Percentiles rank a stretch among this genome's conserved stretches.
These are phyloP conservation scores for Tragulus kanchil DNA, from an alignment of 2,113 vertebrate species.

Conservation along the genomic window DNA sequence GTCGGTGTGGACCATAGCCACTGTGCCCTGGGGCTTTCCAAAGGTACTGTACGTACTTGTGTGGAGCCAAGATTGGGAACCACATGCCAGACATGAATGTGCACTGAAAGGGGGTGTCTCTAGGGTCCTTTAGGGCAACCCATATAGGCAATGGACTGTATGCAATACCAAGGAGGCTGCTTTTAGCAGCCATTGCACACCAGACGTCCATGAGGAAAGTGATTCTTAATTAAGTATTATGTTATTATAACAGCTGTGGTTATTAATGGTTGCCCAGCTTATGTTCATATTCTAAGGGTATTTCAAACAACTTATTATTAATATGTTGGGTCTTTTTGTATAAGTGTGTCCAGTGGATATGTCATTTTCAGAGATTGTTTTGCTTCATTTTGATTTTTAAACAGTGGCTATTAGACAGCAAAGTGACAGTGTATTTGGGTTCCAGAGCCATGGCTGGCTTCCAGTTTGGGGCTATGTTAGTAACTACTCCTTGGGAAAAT, in stretches of 20 bases:
- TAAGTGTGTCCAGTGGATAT: slow-evolving; percentile 13
- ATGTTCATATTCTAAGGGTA: not conserved
- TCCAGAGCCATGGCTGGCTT: slow-evolving; percentile 2
- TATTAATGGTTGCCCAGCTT: slow-evolving; percentile 33
- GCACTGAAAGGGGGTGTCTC: not conserved
- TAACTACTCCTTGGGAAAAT: slow-evolving; percentile 26
- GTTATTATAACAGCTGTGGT: not conserved
- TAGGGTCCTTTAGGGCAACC: not conserved
- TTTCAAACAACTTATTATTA: slow-evolving; percentile 40
- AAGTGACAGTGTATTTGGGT: slow-evolving; percentile 34
- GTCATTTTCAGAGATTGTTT: not conserved
- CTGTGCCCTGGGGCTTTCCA: not conserved
- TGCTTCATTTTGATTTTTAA: not conserved
- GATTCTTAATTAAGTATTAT: slow-evolving; percentile 41
- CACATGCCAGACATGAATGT: not conserved
- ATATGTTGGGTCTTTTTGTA: not conserved
- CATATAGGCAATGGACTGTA: not conserved
- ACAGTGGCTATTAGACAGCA: not conserved
- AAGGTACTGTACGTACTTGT: not conserved
- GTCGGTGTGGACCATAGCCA: not conserved
- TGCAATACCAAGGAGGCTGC: not conserved
- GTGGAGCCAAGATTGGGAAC: no score
- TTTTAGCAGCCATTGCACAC: not conserved
- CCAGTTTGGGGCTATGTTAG: not conserved
- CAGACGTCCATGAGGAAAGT: not conserved